Base-by-base conservation (phyloP, 2,113 vertebrate species). In the Paralichthys olivaceus region DNA sequence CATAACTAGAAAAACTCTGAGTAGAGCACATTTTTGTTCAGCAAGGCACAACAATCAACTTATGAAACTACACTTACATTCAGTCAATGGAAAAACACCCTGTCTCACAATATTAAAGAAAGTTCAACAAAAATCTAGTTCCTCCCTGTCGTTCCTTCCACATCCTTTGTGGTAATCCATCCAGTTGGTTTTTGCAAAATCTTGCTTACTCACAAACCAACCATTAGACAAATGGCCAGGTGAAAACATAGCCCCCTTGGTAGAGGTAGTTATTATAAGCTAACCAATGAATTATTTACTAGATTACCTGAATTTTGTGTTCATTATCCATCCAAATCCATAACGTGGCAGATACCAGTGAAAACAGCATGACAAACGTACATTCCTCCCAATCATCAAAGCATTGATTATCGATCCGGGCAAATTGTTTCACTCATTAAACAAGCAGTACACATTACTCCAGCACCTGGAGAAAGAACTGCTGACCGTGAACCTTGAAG, bases 401-500 rank as follows among this genome's bases (percentile, higher is more conserved):
- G 28, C 69, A 53, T 32, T 61, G 61, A 74, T 80, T 34, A 71
- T 7, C 26, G 75, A 58, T 47, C 15, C 63, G 67, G 64, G 60
- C 57, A 59, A 66, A 67, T n/a, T 45, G 26, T 66, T 75, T 55
- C 45, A 40, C 61, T 59, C 72, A 58, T 76, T 82, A 82, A 77
- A 62, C 32, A 1, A 72, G 70, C 79, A 13, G 73, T 76, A 75
- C 80, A 84, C 71, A 56, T 67, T 19, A 63, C 43, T 51, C 15
- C 22, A 72, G 70, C 70, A 77, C 61, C 71, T 76, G 77, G 37
- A 47, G 62, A 20, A 49, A 57, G 37, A 23, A 43, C 61, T 11
- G 51, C 49, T 84, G 83, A 86, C 89, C 85, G 83, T 87, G 70
- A 82, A 70, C 51, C 55, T 6, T 70, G 53, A n/a, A n/a, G n/a